Percentiles rank a stretch among this genome's conserved stretches.
Evolutionary conservation across 2,113 vertebrate species (phyloP).

Genomic region (Collichthys lucidus): DNA sequence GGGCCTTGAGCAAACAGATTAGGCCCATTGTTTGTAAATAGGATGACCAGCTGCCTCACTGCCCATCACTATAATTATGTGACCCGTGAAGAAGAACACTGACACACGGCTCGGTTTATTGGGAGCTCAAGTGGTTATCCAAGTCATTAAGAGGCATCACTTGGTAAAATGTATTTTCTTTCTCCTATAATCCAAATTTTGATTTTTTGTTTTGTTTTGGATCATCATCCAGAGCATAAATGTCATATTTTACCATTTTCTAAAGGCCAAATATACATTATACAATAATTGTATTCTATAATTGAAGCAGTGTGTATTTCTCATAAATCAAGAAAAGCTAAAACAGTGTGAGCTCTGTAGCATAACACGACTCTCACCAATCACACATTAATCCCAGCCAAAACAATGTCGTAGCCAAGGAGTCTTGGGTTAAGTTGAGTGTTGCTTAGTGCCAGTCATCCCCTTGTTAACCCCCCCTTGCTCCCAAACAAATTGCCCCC

Average conservation of each 20-base stretch:
- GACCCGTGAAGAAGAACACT: conserved; percentile 60
- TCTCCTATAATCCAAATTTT: background rate
- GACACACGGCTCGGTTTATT: conserved; percentile 37
- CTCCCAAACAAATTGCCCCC: conserved; percentile 59
- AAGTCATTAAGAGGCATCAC: conserved; percentile 29
- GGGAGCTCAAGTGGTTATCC: conserved; percentile 10
- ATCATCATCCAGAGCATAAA: too few species aligned
- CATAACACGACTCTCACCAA: background rate
- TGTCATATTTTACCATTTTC: background rate
- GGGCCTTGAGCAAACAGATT: conserved; percentile 75
- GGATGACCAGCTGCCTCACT: conserved; percentile 69
- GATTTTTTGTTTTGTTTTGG: too few species aligned
- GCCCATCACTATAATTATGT: conserved; percentile 50
- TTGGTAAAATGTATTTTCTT: background rate
- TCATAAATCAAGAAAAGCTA: background rate
- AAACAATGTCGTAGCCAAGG: background rate
- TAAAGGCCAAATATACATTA: background rate
- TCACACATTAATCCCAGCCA: conserved; percentile 15
- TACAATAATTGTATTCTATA: background rate
- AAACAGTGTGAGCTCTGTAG: background rate
- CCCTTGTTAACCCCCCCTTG: conserved; percentile 51
- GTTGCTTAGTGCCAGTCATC: conserved; percentile 42
- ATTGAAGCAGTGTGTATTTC: background rate
- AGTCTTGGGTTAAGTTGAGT: conserved; percentile 21
- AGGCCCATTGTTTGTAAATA: conserved; percentile 73